Conservation (phyloP, 2,888 invertebrate species). For the Agrotis puta region DNA sequence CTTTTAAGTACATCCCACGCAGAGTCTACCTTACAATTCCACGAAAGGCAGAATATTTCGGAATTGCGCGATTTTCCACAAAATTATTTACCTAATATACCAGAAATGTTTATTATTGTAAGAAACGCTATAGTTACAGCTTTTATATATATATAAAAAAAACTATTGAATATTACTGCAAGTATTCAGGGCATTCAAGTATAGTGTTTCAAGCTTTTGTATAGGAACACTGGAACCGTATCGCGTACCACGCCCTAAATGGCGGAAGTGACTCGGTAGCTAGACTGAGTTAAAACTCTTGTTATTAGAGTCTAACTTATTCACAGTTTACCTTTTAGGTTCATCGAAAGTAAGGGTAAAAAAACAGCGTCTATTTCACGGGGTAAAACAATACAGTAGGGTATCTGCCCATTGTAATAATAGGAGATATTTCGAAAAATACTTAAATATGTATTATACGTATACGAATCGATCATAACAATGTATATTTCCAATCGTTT, state of each 20-base stretch:
- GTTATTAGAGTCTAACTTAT: slow-evolving; percentile 5
- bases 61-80: slow-evolving; percentile 7
- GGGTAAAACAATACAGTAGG: neutral
- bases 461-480: neutral
- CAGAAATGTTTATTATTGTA: neutral
- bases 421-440: too few species aligned
- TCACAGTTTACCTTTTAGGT: neutral
- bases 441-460: too few species aligned
- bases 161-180: neutral
- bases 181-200: slow-evolving; percentile 1
- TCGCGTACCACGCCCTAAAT: slow-evolving; percentile 44
- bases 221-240: slow-evolving; percentile 10
- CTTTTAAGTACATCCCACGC: neutral
- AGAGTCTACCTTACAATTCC: slow-evolving; percentile 5
- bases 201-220: slow-evolving; percentile 8
- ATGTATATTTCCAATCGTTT: neutral
- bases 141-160: neutral
- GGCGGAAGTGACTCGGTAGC: neutral
- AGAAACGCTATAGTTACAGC: neutral
- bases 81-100: neutral
- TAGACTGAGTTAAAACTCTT: slow-evolving; percentile 10
- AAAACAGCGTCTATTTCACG: neutral
- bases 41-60: slow-evolving; percentile 8
- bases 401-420: neutral
- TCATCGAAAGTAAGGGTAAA: neutral